Evolutionary conservation across 2,888 invertebrate genomes (phyloP).

Genomic region (Tanytarsus gracilentus): DNA sequence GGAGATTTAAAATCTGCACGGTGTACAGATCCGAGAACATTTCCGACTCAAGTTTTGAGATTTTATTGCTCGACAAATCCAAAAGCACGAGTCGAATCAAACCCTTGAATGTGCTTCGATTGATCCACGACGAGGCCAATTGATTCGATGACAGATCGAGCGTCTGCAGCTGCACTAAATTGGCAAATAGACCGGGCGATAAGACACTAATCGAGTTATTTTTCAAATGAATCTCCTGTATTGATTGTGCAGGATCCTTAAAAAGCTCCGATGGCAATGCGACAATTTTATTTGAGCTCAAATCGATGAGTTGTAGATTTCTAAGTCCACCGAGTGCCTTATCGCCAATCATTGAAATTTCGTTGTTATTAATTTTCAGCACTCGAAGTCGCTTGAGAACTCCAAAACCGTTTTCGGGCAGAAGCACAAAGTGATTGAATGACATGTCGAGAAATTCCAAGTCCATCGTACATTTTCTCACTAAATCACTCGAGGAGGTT

Average conservation of each 20-base stretch:
- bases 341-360: slow-evolving; percentile 80
- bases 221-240: slow-evolving; percentile 82
- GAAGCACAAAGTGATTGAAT: slow-evolving; percentile 71
- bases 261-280: slow-evolving; percentile 80
- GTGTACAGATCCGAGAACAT: slow-evolving; percentile 80
- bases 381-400: slow-evolving; percentile 66
- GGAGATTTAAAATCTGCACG: slow-evolving; percentile 74
- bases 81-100: slow-evolving; percentile 79
- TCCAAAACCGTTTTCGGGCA: slow-evolving; percentile 76
- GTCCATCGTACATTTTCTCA: slow-evolving; percentile 58
- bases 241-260: slow-evolving; percentile 63
- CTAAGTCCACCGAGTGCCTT: slow-evolving; percentile 71
- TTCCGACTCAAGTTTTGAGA: slow-evolving; percentile 70
- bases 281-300: slow-evolving; percentile 83
- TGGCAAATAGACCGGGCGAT: slow-evolving; percentile 77
- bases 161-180: slow-evolving; percentile 68
- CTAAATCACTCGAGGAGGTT: slow-evolving; percentile 35
- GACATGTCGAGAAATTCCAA: slow-evolving; percentile 76
- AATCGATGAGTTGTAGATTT: slow-evolving; percentile 73
- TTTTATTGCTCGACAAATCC: slow-evolving; percentile 75
- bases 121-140: slow-evolving; percentile 78
- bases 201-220: slow-evolving; percentile 84
- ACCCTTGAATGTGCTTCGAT: slow-evolving; percentile 75
- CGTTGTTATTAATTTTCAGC: slow-evolving; percentile 78
- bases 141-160: slow-evolving; percentile 80